Conservation (phyloP, 23 tunicate genomes). For the Ciona savignyi region DNA sequence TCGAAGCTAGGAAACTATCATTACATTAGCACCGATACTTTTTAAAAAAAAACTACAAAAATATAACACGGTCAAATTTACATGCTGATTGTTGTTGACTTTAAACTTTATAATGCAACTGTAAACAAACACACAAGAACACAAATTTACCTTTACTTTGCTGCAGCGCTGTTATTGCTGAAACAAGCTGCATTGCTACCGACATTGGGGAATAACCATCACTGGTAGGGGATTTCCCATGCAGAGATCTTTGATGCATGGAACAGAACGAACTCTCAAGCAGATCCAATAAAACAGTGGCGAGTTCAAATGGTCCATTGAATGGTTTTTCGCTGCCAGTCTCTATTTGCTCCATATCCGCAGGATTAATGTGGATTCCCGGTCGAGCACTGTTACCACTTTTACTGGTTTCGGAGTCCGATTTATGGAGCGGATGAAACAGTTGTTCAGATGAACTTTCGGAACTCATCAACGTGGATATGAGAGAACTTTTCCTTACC, state of each 20-base stretch:
- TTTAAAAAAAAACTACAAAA: no score
- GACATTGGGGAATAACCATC: slow-evolving; percentile 79
- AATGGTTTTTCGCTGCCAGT: background rate
- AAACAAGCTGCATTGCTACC: slow-evolving; percentile 64
- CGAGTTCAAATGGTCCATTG: slow-evolving; percentile 43
- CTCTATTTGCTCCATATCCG: background rate
- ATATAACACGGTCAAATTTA: no score
- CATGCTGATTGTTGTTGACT: no score
- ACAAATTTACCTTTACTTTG: slow-evolving; percentile 50
- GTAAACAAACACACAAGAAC: no score
- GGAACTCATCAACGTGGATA: background rate
- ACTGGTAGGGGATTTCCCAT: background rate
- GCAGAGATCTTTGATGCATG: background rate
- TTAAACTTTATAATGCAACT: no score
- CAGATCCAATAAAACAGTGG: slow-evolving; percentile 39
- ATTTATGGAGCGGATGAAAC: no score
- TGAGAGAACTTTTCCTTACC: no score
- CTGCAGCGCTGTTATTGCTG: slow-evolving; percentile 68
- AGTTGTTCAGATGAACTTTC: no score
- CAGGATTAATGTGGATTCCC: background rate
- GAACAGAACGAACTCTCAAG: slow-evolving; percentile 54
- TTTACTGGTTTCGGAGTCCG: background rate
- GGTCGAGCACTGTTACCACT: background rate
- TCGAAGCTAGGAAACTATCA: no score
- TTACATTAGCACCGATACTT: no score